Evolutionary conservation across 2,797 vertebrate genomes (phyloP), one percentile per base, ranked within the genome.

Genomic region (Vespertilio murinus): DNA sequence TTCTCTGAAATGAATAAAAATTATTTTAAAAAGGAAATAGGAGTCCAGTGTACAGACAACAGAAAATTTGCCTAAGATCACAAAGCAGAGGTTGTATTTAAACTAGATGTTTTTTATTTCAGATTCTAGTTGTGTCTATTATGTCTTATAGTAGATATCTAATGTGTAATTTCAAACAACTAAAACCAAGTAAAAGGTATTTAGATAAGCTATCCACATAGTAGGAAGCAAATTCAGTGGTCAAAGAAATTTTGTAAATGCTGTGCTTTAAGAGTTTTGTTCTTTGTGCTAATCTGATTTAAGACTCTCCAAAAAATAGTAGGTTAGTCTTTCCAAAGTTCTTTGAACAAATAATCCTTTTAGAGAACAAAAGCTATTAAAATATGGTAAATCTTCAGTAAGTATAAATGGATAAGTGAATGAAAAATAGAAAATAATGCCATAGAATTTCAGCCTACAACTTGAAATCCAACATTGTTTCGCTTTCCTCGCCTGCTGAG

Each of bases 191-290:
- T 16, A 65, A 94, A 96, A 90, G 18, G 3, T 61, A 88, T 84
- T 91, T 80, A 71, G 2, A 73, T 77, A 56, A 49, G 14, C 40
- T 70, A 83, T 93, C 70, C 25, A 70, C 35, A 25, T 3, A 85
- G 47, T 42, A 92, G 47, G 61, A 90, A 93, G 23, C 75, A 91
- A 90, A 47, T 78, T 74, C 78, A 47, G 17, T 49, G 45, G 18
- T 91, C 2, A 49, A 94, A 94, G 38, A 40, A 16, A 54, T 78
- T 95, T 88, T 85, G 40, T 86, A 96, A 88, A 45, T 86, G n/a
- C 54, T 67, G 1, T 78, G 10, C 47, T 80, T 80, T 13, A 78
- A 78, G 25, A 64, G 10, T 20, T 91, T 88, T 85, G 14, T 18
- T 90, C 23, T 94, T 75, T 56, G 33, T 94, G 56, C n/a, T 67